Evolutionary conservation across 2,113 vertebrate species (phyloP), one percentile per base, ranked within the genome.

Genomic region (Apistogramma diplotaenia): DNA sequence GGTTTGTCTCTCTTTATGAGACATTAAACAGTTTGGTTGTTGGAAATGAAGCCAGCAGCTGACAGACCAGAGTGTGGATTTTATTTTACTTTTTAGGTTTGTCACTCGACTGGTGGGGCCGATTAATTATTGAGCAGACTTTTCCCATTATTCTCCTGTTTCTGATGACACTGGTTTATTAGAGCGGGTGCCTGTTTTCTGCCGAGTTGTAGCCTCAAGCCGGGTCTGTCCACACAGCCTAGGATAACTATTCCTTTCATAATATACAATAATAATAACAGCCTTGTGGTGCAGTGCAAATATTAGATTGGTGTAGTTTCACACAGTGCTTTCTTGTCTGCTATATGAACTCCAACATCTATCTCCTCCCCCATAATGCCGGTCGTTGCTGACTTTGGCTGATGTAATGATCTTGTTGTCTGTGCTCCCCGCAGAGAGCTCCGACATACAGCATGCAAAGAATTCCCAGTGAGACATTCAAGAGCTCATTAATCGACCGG

Each of bases 401-500:
- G 9, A 67, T 67, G 2, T 3, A 46, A 67, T 0, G 1, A 67
- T 49, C 0, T 16, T 40, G 12, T 2, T 70, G 15, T 12, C 62
- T 49, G 23, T 11, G 19, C 16, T 65, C 35, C 53, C 70, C 27
- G 29, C 3, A 4, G 18, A 13, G 37, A 70, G n/a, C 15, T 27
- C 15, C 6, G 37, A 25, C 23, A 25, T 1, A n/a, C 15, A 62
- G 7, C 49, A 61, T 76, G 37, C 37, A 37, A 70, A 78, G 29
- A 27, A 78, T 80, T 76, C 75, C 33, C 15, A 74, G 8, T 58
- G 70, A 72, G 33, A 75, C n/a, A 51, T 19, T 54, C 6, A 29
- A n/a, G 57, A 53, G 19, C 76, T 89, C 56, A 81, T 79, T 74
- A 77, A 65, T 67, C 15, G 19, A 18, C 25, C 61, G 27, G 37